Evolutionary conservation across 2,113 vertebrate genomes (phyloP).

Genomic region (Pantherophis guttatus): DNA sequence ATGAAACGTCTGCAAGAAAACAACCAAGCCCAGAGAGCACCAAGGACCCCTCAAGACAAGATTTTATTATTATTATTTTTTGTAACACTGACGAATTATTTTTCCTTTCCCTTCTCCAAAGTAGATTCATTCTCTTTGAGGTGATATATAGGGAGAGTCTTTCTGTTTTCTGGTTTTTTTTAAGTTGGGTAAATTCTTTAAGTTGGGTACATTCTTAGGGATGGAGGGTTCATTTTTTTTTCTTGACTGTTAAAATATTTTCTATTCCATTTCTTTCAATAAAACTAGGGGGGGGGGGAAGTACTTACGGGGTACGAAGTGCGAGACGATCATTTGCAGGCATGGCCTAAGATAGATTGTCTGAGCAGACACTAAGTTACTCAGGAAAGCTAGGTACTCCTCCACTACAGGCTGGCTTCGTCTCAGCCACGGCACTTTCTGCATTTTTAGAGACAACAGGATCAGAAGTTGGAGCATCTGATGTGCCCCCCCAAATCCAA

Average conservation of each 20-base stretch:
- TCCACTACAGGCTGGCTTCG: constrained; percentile 86
- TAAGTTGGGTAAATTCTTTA: neutral
- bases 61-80: no score
- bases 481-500: neutral
- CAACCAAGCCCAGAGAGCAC: no score
- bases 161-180: neutral
- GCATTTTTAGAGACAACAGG: neutral
- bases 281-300: neutral
- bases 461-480: neutral
- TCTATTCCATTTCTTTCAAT: neutral
- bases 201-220: neutral
- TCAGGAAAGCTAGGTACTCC: constrained; percentile 90
- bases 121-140: neutral
- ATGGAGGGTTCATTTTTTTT: neutral
- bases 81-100: neutral
- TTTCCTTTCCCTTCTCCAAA: neutral
- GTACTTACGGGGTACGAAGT: constrained; percentile 84
- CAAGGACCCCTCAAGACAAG: no score
- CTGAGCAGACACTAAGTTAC: constrained; percentile 93
- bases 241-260: neutral
- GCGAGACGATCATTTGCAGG: constrained; percentile 83
- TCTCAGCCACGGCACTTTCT: constrained; percentile 87
- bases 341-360: constrained; percentile 89
- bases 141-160: neutral
- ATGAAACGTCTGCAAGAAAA: no score